These are phyloP conservation scores for Chamaea fasciata DNA, from an alignment of 2,113 vertebrate genomes.

Conservation along the genomic window DNA sequence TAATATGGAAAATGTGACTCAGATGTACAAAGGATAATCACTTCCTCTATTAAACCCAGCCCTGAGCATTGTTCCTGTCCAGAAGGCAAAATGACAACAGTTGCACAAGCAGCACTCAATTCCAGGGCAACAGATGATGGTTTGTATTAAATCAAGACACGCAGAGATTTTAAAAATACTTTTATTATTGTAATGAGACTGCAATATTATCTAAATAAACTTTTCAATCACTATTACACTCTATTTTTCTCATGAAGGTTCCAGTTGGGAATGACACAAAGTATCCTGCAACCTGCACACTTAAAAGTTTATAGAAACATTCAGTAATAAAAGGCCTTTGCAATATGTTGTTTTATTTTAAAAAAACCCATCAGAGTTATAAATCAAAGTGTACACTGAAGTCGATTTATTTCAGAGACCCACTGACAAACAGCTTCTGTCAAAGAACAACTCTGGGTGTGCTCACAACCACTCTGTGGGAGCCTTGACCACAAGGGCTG, in stretches of 20 bases:
- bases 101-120: background rate
- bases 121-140: background rate
- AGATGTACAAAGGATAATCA: background rate
- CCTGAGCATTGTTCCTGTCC: background rate
- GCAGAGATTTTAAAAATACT: background rate
- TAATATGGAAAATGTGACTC: background rate
- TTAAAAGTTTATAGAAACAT: background rate
- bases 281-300: background rate
- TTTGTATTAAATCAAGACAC: background rate
- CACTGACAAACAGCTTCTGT: background rate
- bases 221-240: background rate
- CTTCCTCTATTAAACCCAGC: background rate
- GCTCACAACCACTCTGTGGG: background rate
- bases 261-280: background rate
- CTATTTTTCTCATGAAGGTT: background rate
- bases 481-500: background rate
- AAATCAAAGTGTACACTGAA: background rate
- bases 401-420: background rate
- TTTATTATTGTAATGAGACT: slow-evolving; percentile 20
- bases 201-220: slow-evolving; percentile 14
- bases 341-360: background rate
- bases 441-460: background rate
- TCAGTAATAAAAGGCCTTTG: slow-evolving; percentile 11
- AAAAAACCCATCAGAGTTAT: background rate
- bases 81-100: background rate